Evolutionary conservation across 2,888 invertebrate genomes (phyloP).

Genomic region (Acrocyrtus sp.): DNA sequence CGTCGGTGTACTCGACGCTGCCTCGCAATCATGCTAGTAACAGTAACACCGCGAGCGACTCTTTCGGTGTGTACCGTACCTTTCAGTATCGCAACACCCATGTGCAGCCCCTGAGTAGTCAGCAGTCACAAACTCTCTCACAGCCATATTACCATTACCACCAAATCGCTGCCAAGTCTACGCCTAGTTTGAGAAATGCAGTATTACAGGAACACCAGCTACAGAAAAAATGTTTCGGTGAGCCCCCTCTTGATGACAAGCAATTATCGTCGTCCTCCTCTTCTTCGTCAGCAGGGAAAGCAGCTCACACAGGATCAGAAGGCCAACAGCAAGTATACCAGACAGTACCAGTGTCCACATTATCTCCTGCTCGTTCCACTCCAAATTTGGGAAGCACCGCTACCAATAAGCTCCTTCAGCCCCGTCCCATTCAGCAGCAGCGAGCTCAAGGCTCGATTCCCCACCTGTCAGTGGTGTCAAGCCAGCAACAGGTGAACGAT

Average conservation of each 20-base stretch:
- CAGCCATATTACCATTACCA: constrained; percentile 41
- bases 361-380: constrained; percentile 67
- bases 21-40: constrained; percentile 43
- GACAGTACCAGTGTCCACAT: constrained; percentile 43
- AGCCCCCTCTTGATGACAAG: too few species aligned
- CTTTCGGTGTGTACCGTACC: constrained; percentile 16
- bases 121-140: constrained; percentile 18
- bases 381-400: constrained; percentile 66
- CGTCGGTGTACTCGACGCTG: constrained; percentile 51
- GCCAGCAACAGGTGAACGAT: constrained; percentile 34
- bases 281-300: constrained; percentile 7
- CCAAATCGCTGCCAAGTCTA: constrained; percentile 55
- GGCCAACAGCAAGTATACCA: constrained; percentile 32
- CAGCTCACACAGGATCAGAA: not conserved
- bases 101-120: constrained; percentile 13
- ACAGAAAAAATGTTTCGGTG: constrained; percentile 31
- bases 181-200: constrained; percentile 54
- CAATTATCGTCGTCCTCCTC: constrained; percentile 3
- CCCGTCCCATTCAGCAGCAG: constrained; percentile 21
- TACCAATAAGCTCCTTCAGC: constrained; percentile 22
- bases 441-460: constrained; percentile 29
- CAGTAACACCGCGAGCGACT: not conserved
- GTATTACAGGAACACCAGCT: constrained; percentile 34
- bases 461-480: constrained; percentile 39
- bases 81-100: constrained; percentile 31